Conservation (phyloP, 2,113 vertebrate genomes). For the Heterocephalus glaber region DNA sequence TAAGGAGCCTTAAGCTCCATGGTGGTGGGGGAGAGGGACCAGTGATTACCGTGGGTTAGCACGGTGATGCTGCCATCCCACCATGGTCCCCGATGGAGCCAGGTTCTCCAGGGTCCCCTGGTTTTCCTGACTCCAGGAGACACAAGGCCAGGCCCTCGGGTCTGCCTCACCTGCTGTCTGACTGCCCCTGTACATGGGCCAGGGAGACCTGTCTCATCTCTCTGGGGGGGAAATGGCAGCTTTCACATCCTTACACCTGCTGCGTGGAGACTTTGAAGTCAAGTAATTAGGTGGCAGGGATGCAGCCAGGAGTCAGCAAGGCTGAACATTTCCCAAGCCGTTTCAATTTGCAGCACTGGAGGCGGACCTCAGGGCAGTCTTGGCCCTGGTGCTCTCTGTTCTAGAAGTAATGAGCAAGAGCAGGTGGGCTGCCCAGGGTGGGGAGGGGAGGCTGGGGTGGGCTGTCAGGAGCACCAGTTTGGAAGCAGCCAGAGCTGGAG, state of each 20-base stretch:
- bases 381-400: background rate
- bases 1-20: background rate
- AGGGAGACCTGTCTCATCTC: background rate
- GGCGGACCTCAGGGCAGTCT: background rate
- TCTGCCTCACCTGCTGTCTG: background rate
- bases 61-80: accelerated
- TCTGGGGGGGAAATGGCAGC: background rate
- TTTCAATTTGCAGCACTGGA: conserved; percentile 58
- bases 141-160: background rate
- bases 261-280: conserved; percentile 67
- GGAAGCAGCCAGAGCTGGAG: background rate
- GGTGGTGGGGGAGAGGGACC: no score
- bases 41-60: background rate
- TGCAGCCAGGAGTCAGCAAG: background rate
- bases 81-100: background rate
- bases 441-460: background rate
- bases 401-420: background rate
- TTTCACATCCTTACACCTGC: conserved; percentile 44
- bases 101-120: background rate
- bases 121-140: background rate
- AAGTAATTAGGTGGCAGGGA: conserved; percentile 71
- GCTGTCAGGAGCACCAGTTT: background rate
- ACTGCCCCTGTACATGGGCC: background rate
- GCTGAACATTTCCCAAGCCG: background rate
- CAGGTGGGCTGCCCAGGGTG: background rate